Conservation (phyloP, 2,888 invertebrate species). For the Tribolium freemani region DNA sequence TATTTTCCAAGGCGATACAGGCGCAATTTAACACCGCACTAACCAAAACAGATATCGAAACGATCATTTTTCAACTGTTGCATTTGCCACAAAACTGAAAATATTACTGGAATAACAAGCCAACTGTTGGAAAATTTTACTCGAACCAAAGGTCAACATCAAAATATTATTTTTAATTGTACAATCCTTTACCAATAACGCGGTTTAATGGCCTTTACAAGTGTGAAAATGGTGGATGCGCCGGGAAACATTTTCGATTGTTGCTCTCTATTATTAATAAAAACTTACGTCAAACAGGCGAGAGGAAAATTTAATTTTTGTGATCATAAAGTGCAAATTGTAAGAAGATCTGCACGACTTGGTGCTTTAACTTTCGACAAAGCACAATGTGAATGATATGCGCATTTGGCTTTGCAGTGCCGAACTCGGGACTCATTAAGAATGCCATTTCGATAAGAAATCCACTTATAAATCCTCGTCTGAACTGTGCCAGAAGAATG, state of each 20-base stretch:
- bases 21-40: neutral
- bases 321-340: no score
- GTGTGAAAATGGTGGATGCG: neutral
- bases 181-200: no score
- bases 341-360: no score
- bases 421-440: neutral
- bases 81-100: neutral
- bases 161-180: no score
- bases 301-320: no score
- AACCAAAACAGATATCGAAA: neutral
- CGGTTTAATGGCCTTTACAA: no score
- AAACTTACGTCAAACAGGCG: no score
- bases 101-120: neutral
- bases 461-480: neutral
- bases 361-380: no score
- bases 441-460: neutral
- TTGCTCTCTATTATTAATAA: no score
- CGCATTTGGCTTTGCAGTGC: neutral
- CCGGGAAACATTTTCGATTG: neutral
- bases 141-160: no score
- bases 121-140: no score
- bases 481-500: neutral
- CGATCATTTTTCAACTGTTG: conserved; percentile 15
- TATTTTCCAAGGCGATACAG: conserved; percentile 20
- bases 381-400: neutral